These are phyloP conservation scores for Conchocele bisecta DNA, from an alignment of 2,888 invertebrate genomes.

Conservation along the genomic window DNA sequence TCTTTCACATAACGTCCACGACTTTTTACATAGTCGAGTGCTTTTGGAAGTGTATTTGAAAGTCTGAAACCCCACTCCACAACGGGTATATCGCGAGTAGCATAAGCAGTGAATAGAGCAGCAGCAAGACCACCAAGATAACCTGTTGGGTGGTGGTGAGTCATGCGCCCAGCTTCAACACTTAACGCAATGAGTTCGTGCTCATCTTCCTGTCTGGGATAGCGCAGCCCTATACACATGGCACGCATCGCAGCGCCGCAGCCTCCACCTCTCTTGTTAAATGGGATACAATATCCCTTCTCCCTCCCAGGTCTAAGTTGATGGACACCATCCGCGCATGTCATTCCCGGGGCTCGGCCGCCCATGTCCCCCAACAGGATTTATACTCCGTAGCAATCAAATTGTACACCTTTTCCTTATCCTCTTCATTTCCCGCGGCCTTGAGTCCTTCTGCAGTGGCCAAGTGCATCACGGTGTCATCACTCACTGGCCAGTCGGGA, in stretches of 20 bases:
- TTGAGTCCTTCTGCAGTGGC: slow-evolving; percentile 77
- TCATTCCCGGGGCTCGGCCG: slow-evolving; percentile 49
- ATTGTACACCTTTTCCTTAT: slow-evolving; percentile 57
- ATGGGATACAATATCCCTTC: slow-evolving; percentile 28
- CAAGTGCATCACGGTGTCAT: slow-evolving; percentile 82
- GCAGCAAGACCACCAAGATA: slow-evolving; percentile 78
- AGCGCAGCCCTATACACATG: too few species aligned
- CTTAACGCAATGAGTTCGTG: slow-evolving; percentile 77
- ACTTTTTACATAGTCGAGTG: slow-evolving; percentile 69
- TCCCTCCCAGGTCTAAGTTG: slow-evolving; percentile 4
- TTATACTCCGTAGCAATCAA: slow-evolving; percentile 66
- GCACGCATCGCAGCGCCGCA: too few species aligned
- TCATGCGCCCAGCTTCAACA: slow-evolving; percentile 80
- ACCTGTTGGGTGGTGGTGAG: slow-evolving; percentile 81
- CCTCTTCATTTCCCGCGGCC: slow-evolving; percentile 11
- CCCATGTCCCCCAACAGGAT: slow-evolving; percentile 72
- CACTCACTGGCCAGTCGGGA: slow-evolving; percentile 78
- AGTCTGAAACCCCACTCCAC: slow-evolving; percentile 76
- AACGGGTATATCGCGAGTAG: slow-evolving; percentile 76
- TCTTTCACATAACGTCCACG: slow-evolving; percentile 66
- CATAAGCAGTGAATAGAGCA: slow-evolving; percentile 79
- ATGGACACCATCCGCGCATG: slow-evolving; percentile 6
- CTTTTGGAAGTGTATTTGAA: slow-evolving; percentile 66
- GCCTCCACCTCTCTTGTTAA: too few species aligned
- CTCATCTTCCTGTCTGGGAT: slow-evolving; percentile 69